Percentiles rank a stretch among this genome's conserved stretches.
These are phyloP conservation scores for Nyleta sp. DNA, from an alignment of 2,888 invertebrate genomes.

Conservation along the genomic window DNA sequence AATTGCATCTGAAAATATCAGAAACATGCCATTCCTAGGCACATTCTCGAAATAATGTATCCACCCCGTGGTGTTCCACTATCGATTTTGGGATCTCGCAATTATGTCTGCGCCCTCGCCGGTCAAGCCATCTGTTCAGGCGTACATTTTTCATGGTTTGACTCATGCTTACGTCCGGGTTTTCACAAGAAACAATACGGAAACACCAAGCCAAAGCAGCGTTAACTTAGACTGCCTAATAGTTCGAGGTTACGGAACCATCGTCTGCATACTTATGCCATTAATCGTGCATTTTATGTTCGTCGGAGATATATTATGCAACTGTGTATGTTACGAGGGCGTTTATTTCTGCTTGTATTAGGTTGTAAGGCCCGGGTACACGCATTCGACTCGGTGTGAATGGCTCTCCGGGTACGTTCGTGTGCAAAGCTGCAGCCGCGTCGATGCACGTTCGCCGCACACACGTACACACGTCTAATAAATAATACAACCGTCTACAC, in stretches of 20 bases:
- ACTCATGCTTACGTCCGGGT: not conserved
- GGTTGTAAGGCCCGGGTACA: constrained; percentile 9
- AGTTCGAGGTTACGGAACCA: not conserved
- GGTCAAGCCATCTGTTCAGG: no score
- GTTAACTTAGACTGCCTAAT: constrained; percentile 5
- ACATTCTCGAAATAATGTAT: no score
- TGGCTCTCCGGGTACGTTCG: constrained; percentile 13
- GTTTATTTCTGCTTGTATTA: constrained; percentile 25
- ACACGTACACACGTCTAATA: constrained; percentile 19
- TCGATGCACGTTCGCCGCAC: not conserved
- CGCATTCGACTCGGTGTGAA: constrained; percentile 11
- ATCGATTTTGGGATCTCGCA: no score
- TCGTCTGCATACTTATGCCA: constrained; percentile 7
- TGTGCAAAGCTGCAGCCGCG: constrained; percentile 23
- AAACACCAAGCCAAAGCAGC: not conserved
- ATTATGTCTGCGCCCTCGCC: no score
- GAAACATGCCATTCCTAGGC: no score
- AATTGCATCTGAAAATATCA: no score
- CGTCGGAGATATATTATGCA: not conserved
- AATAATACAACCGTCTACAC: constrained; percentile 23
- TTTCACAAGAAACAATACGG: no score
- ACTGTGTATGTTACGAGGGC: constrained; percentile 24
- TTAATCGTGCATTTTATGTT: constrained; percentile 16
- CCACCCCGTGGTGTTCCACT: no score
- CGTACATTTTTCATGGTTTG: no score